Evolutionary conservation across 2,888 invertebrate species (phyloP), one percentile per base, ranked within the genome.

Genomic region (Drosophila histrio): DNA sequence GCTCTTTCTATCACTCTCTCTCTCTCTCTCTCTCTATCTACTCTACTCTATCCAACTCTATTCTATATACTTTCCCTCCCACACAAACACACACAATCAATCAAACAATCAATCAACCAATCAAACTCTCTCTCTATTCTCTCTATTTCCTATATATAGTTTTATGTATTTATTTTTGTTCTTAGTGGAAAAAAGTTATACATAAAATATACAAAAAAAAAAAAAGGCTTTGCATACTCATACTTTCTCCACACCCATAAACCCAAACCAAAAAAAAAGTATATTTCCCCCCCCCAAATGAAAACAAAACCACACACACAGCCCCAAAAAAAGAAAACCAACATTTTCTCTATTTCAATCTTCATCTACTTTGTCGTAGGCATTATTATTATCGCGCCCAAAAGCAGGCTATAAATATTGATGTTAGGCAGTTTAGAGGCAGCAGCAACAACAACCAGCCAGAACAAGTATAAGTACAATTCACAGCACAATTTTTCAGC

Each of bases 181-280:
- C 72, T 71, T 78, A 80, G 78, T 85, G 79, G 77, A 89, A 66
- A 82, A 75, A 79, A 83, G 70, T 72, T 79, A 75, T 76, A 85
- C 81, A 89, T 78, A 85, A 84, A 79, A 84, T 67, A 64, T 64
- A 56, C 57, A 72, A 34, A 63, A 28, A n/a, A 46, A 19, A 34
- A 34, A 44, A 53, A 79, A 79, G 67, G 89, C 89, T 90, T 90
- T 72, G 88, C 90, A 89, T 89, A 88, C 82, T 89, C 89, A 90
- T 89, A 81, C 69, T 53, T 60, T 72, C 66, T 61, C 11, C 74
- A 72, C 77, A 78, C 75, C 77, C 34, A 34, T 38, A 39, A 49
- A 21, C 43, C 38, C 61, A 36, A 49, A 41, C 21, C 36, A 53
- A 70, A 19, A 36, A 36, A 28, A 2, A n/a, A n/a, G n/a, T 22